phyloP scores from a whole-genome alignment of 2,113 vertebrate genomes.

The Sylvia atricapilla region DNA sequence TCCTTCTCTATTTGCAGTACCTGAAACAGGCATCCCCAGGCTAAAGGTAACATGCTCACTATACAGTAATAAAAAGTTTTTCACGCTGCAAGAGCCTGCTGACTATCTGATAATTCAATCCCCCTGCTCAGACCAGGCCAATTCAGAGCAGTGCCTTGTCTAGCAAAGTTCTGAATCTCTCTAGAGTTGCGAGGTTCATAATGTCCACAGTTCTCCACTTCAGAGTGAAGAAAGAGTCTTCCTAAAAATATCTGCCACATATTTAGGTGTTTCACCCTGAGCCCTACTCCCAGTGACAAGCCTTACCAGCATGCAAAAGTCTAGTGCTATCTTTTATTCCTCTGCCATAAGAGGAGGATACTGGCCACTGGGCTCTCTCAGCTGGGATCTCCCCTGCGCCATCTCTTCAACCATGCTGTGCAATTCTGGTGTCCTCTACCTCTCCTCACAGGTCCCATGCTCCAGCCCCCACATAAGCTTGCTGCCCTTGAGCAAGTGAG shows the following conservation, averaged over 20 bases:
- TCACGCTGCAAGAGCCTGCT: not conserved
- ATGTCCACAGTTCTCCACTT: not conserved
- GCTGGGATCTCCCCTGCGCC: not conserved
- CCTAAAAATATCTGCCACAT: not conserved
- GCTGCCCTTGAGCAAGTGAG: accelerated
- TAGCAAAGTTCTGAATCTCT: not conserved
- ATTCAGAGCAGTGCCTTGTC: not conserved
- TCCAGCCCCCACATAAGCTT: not conserved
- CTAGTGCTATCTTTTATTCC: not conserved
- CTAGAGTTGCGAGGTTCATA: not conserved
- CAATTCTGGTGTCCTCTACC: not conserved
- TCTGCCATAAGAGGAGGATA: not conserved
- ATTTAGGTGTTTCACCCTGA: not conserved
- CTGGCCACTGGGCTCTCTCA: not conserved
- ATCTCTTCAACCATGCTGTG: not conserved
- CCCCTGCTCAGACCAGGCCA: not conserved
- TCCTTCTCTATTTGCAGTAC: not conserved
- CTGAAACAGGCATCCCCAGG: not conserved
- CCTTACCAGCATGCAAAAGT: not conserved
- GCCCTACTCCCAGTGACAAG: not conserved
- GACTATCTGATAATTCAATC: no score
- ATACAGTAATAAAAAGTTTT: not conserved
- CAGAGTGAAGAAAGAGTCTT: not conserved
- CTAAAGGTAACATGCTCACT: not conserved
- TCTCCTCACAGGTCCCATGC: not conserved